Base-by-base conservation (phyloP, 2,797 vertebrate species). In the Cynopterus sphinx region DNA sequence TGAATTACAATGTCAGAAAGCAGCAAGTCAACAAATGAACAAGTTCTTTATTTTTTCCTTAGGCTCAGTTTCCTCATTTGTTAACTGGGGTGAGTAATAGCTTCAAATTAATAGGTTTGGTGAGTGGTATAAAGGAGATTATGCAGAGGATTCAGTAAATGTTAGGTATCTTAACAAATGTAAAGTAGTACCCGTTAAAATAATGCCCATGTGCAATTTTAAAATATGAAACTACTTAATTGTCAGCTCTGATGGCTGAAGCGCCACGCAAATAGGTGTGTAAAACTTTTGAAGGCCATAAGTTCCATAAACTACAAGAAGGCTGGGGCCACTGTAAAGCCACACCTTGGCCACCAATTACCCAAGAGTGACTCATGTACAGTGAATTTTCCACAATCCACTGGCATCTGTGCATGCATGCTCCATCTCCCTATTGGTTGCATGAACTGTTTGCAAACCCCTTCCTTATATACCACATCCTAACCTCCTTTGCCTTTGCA, bases 151-250 rank as follows among this genome's bases (percentile, higher is more conserved):
- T 57, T 82, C 55, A 68, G 73, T 75, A 73, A 63, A 68, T 33
- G 68, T 71, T 55, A 89, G 57, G 22, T 53, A 87, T 2, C 24
- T 24, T 83, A 75, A 61, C 15, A 65, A 86, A 51, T 33, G 7
- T 39, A 83, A 86, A 17, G 55, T 43, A 59, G 57, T 59, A 94
- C 22, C 63, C 26, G 88, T 43, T 43, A 87, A 81, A 65, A 92
- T 46, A 92, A 51, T 31, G 22, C 2, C 17, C 26, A n/a, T 2
- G 13, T 46, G 51, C 43, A 74, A 51, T 53, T 63, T 77, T 59
- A 63, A 92, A 73, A 51, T 43, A 49, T 70, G 11, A 87, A 92
- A 74, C 65, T 24, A 53, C 26, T 53, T 28, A 33, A 10, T 0
- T 65, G 17, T 61, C 71, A 67, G 59, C 49, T 53, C 2, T 6